Evolutionary conservation across 2,113 vertebrate genomes (phyloP).

Genomic region (Catharus fuscescens): DNA sequence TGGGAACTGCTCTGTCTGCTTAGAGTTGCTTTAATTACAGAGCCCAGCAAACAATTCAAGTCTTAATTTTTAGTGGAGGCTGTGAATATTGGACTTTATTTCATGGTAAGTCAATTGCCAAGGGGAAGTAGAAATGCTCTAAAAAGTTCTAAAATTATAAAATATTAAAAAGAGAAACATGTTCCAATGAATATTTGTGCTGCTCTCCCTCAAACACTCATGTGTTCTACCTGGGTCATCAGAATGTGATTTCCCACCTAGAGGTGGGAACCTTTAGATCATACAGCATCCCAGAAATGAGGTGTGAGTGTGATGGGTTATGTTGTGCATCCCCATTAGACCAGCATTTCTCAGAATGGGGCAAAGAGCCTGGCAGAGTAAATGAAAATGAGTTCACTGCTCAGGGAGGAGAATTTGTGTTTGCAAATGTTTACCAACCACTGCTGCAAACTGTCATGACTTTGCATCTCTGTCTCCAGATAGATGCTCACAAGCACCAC

Average conservation of each 20-base stretch:
- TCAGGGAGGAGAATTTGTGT: not conserved
- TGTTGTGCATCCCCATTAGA: not conserved
- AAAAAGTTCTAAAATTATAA: not conserved
- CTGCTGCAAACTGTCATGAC: not conserved
- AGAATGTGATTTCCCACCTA: not conserved
- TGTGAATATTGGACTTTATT: not conserved
- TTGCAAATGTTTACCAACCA: not conserved
- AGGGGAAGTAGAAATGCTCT: not conserved
- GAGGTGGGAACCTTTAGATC: not conserved
- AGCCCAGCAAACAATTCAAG: not conserved
- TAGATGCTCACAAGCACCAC: not conserved
- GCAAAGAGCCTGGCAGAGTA: not conserved
- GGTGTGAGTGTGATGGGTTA: not conserved
- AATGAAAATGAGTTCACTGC: not conserved
- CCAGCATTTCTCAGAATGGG: not conserved
- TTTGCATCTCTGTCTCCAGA: not conserved
- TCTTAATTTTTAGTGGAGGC: not conserved
- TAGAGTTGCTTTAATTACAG: not conserved
- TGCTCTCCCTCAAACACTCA: fast-evolving
- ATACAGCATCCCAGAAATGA: not conserved
- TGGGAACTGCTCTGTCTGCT: not conserved
- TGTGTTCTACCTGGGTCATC: not conserved
- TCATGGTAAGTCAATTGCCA: not conserved
- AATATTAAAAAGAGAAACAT: not conserved
- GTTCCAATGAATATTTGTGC: not conserved